Evolutionary conservation across 2,113 vertebrate genomes (phyloP).

Genomic region (Takifugu bimaculatus): DNA sequence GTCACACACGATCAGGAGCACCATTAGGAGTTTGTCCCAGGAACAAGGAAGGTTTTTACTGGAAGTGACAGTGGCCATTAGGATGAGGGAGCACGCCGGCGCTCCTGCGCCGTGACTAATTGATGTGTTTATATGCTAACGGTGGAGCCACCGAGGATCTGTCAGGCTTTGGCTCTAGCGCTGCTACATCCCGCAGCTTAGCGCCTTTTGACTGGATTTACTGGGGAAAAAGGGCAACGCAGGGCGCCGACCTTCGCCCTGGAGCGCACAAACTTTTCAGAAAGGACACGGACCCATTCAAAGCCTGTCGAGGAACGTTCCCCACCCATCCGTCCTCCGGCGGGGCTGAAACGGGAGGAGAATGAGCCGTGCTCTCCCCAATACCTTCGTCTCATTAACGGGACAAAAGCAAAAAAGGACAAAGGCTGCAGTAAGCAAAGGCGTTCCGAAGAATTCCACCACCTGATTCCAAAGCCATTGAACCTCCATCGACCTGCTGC

Average conservation of each 20-base stretch:
- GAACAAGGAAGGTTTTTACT: no score
- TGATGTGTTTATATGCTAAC: not conserved
- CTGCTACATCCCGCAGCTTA: no score
- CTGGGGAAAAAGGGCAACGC: not conserved
- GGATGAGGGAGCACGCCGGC: no score
- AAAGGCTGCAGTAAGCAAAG: slow-evolving; percentile 7
- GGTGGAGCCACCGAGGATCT: not conserved
- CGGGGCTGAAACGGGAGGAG: slow-evolving; percentile 2
- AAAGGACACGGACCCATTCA: no score
- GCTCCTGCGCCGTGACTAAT: not conserved
- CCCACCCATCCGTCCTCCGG: no score
- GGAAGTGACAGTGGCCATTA: no score
- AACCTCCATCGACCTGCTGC: slow-evolving; percentile 13
- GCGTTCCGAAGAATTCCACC: slow-evolving; percentile 40
- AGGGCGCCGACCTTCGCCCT: not conserved
- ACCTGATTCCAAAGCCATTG: slow-evolving; percentile 41
- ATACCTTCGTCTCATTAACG: slow-evolving; percentile 28
- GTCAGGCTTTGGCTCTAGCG: not conserved
- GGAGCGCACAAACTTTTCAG: not conserved
- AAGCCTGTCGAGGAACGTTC: no score
- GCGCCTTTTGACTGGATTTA: not conserved
- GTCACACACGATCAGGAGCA: no score
- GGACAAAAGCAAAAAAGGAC: slow-evolving; percentile 32
- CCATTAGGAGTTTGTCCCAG: no score
- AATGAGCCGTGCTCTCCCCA: slow-evolving; percentile 23